Base-by-base conservation (phyloP, 2,888 invertebrate genomes). In the Drosophila stalkeri region DNA sequence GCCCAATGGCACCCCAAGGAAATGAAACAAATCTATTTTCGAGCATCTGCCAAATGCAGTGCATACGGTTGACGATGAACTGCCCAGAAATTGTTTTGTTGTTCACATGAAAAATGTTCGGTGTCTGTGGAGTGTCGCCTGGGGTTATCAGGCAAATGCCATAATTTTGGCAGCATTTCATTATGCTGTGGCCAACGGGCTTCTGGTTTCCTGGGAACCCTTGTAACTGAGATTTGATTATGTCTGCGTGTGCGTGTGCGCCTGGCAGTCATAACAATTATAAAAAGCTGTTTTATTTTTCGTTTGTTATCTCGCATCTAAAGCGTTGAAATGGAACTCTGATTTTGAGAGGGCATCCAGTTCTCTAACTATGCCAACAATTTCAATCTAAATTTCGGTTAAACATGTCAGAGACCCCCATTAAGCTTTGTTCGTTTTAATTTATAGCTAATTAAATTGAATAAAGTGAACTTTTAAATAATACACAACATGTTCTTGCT, bases 201-300 rank as follows among this genome's bases (percentile, higher is more conserved):
- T 57, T 16, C 66, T 64, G 64, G 49, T 47, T 14, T 47, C 55
- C 68, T 60, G 64, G 54, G 49, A 59, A 65, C 57, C 56, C 64
- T 51, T 47, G 47, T 39, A 43, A 52, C 64, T 46, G 54, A n/a
- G 60, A 43, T 59, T 73, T 64, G 64, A 64, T 64, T 77, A 62
- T 60, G 65, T 63, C 63, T 85, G 85, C 62, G 60, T 77, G 51
- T 64, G 47, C 62, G 64, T 77, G 64, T 85, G 86, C 60, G 65
- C 73, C 44, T 67, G 73, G 55, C 72, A 51, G 63, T 71, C 74
- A 62, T 74, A 77, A 77, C 72, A 86, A 84, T 79, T 86, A 80
- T 60, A 84, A 71, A 71, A 79, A 79, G 70, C 71, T 75, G 51
- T 72, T 82, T 73, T 65, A 41, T 72, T 77, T 77, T 75, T 67